These are phyloP conservation scores for Drosophila anomalipes DNA, from an alignment of 2,888 invertebrate species.

Conservation along the genomic window DNA sequence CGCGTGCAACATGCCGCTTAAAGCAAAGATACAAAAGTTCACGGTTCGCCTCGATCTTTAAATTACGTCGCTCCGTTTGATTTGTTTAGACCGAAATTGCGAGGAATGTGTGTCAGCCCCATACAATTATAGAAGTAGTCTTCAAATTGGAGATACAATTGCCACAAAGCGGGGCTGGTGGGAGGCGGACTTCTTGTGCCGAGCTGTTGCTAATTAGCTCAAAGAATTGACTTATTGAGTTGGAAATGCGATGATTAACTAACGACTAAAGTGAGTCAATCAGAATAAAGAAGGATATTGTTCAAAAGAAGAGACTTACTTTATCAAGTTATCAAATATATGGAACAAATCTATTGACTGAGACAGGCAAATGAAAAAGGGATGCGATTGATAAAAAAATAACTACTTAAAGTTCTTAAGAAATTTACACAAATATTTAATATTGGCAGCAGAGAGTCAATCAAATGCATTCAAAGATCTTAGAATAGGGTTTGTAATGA, in stretches of 20 bases:
- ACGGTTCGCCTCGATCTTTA: slow-evolving; percentile 36
- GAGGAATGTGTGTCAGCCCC: slow-evolving; percentile 64
- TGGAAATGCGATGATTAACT: not conserved
- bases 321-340: not conserved
- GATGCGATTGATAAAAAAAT: no score
- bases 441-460: no score
- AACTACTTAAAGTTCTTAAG: no score
- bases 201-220: not conserved
- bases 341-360: no score
- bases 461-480: no score
- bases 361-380: no score
- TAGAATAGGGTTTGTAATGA: no score
- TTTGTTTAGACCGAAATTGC: slow-evolving; percentile 47
- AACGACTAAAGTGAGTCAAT: not conserved
- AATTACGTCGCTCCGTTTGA: slow-evolving; percentile 35
- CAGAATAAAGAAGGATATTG: not conserved
- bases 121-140: slow-evolving; percentile 18
- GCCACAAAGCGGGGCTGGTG: not conserved
- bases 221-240: not conserved
- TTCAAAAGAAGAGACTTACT: not conserved
- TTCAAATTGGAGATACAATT: not conserved
- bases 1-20: slow-evolving; percentile 75
- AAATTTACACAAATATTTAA: no score
- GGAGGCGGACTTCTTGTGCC: not conserved
- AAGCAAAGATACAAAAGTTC: slow-evolving; percentile 62